Evolutionary conservation across 2,888 invertebrate species (phyloP).

Genomic region (Dasysyrphus albostriatus): DNA sequence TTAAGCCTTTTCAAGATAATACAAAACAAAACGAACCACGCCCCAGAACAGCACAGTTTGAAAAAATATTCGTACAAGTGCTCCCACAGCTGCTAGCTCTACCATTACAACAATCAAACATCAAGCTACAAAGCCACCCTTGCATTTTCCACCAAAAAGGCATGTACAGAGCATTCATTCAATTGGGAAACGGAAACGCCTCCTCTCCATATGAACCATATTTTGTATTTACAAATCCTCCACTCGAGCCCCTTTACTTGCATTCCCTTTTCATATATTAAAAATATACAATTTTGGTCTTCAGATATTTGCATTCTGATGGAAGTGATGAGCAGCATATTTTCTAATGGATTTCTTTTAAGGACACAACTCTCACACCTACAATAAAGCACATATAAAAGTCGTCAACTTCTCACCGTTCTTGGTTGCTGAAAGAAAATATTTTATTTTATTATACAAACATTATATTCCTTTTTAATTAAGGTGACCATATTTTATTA

Average conservation of each 20-base stretch:
- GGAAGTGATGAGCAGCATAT: slow-evolving; percentile 39
- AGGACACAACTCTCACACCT: slow-evolving; percentile 60
- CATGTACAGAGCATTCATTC: slow-evolving; percentile 69
- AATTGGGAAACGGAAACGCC: slow-evolving; percentile 72
- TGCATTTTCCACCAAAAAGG: slow-evolving; percentile 21
- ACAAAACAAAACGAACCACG: slow-evolving; percentile 23
- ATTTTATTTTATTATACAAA: not conserved
- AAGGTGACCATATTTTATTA: slow-evolving; percentile 4
- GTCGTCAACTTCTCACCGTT: slow-evolving; percentile 28
- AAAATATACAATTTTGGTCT: slow-evolving; percentile 38
- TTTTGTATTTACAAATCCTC: slow-evolving; percentile 29
- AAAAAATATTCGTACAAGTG: not conserved
- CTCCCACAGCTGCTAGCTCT: not conserved
- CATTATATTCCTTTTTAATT: not conserved
- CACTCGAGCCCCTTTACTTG: slow-evolving; percentile 35
- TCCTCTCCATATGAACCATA: slow-evolving; percentile 53
- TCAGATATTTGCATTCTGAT: slow-evolving; percentile 47
- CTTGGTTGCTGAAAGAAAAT: slow-evolving; percentile 19
- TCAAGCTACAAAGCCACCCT: slow-evolving; percentile 43
- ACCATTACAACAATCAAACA: slow-evolving; percentile 4
- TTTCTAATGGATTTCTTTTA: slow-evolving; percentile 68
- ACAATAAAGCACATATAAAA: slow-evolving; percentile 8
- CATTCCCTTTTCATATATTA: slow-evolving; percentile 32
- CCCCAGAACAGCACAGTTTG: slow-evolving; percentile 1
- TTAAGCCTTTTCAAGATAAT: slow-evolving; percentile 9